These are phyloP conservation scores for Idris sp. DNA, from an alignment of 1,140 invertebrate genomes.

Conservation along the genomic window DNA sequence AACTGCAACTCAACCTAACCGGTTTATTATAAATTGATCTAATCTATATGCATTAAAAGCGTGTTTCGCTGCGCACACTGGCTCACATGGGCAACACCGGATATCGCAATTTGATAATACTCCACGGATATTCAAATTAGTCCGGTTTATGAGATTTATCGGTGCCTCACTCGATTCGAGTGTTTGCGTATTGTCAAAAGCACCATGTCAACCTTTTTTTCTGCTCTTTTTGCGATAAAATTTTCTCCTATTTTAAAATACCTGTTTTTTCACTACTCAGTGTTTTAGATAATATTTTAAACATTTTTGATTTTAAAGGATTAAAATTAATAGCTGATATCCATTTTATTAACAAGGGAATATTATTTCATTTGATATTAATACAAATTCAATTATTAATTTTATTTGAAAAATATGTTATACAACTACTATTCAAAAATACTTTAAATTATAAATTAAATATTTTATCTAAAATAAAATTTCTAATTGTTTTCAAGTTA, in stretches of 20 bases:
- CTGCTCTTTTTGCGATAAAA: not conserved
- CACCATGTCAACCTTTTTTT: slow-evolving; percentile 34
- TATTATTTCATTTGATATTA: too few relatives aligned
- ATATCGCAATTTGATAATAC: slow-evolving; percentile 77
- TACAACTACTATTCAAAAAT: too few relatives aligned
- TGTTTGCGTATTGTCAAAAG: slow-evolving; percentile 59
- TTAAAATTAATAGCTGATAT: too few relatives aligned
- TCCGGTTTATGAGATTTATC: slow-evolving; percentile 75
- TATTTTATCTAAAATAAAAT: too few relatives aligned
- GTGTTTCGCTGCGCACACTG: slow-evolving; percentile 69
- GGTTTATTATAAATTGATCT: slow-evolving; percentile 78
- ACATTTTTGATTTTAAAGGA: too few relatives aligned
- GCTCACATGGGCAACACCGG: slow-evolving; percentile 63
- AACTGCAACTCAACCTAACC: slow-evolving; percentile 63
- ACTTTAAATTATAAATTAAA: too few relatives aligned
- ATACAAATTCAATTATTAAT: too few relatives aligned
- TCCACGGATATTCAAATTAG: slow-evolving; percentile 75
- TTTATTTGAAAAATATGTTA: too few relatives aligned
- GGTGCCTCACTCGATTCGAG: slow-evolving; percentile 60
- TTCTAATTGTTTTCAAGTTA: too few relatives aligned
- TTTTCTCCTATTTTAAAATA: too few relatives aligned
- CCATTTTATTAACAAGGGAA: too few relatives aligned
- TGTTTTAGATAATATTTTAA: too few relatives aligned
- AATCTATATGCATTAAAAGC: slow-evolving; percentile 78
- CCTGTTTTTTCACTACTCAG: not conserved